Evolutionary conservation across 2,113 vertebrate species (phyloP).

Genomic region (Atlantisia rogersi): DNA sequence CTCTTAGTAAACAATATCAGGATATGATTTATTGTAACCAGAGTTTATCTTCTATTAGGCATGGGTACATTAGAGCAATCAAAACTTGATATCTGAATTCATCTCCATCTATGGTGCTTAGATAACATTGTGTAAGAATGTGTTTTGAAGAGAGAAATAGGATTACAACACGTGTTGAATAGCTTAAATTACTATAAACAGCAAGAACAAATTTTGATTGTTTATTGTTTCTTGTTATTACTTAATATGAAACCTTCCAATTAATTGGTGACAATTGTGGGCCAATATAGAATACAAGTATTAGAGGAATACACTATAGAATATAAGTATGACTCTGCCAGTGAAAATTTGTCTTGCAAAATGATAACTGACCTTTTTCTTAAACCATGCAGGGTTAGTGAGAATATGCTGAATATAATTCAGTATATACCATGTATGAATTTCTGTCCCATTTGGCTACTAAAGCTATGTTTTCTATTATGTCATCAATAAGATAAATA

Average conservation of each 20-base stretch:
- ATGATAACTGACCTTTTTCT: neutral
- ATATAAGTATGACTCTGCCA: neutral
- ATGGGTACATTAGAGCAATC: neutral
- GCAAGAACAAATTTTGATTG: neutral
- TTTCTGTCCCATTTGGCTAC: neutral
- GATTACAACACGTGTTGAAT: neutral
- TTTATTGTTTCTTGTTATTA: neutral
- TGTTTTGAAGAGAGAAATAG: neutral
- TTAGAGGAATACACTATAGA: neutral
- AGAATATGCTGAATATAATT: neutral
- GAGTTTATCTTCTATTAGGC: neutral
- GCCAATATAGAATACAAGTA: neutral
- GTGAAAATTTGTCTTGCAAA: neutral
- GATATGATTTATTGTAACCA: neutral
- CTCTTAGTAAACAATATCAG: neutral
- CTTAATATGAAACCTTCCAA: neutral
- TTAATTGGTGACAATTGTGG: neutral
- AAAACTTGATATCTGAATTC: neutral
- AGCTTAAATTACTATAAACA: neutral
- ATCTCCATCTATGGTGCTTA: neutral
- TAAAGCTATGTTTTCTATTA: neutral
- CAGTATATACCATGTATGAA: neutral
- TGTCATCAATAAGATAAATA: neutral
- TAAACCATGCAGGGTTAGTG: neutral
- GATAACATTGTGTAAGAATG: neutral